Conservation (phyloP, 2,113 vertebrate genomes). For the Pluvialis apricaria region DNA sequence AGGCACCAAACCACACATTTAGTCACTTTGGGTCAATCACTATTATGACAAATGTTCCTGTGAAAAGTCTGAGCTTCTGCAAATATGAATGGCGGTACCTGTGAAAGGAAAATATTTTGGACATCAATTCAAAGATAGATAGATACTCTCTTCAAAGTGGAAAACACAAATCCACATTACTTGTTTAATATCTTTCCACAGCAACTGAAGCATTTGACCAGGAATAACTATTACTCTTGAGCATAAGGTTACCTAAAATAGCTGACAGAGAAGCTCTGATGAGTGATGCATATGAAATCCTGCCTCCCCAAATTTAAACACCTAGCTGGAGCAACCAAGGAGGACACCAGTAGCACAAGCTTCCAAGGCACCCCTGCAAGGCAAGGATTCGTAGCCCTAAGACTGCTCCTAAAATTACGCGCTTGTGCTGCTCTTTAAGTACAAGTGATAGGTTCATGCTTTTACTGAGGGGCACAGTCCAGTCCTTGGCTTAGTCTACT, state of each 20-base stretch:
- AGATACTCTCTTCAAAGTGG: not conserved
- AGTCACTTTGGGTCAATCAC: not conserved
- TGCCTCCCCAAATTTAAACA: not conserved
- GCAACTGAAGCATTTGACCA: not conserved
- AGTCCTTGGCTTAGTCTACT: not conserved
- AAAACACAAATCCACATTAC: not conserved
- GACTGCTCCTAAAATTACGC: not conserved
- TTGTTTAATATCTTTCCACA: not conserved
- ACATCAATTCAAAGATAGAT: not conserved
- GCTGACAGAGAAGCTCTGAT: not conserved
- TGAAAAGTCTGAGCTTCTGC: not conserved
- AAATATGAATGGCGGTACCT: not conserved
- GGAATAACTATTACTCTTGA: not conserved
- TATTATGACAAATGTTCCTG: not conserved
- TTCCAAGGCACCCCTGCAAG: not conserved
- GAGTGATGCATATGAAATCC: not conserved
- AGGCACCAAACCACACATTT: not conserved
- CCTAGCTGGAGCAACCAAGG: not conserved
- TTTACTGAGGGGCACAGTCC: not conserved
- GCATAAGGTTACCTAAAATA: not conserved
- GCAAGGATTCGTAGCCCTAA: not conserved
- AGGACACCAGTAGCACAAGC: not conserved
- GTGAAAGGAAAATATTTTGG: not conserved
- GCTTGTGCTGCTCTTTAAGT: not conserved
- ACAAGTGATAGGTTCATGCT: accelerated